phyloP scores from a whole-genome alignment of 1,140 invertebrate species.

The Papilio machaon region DNA sequence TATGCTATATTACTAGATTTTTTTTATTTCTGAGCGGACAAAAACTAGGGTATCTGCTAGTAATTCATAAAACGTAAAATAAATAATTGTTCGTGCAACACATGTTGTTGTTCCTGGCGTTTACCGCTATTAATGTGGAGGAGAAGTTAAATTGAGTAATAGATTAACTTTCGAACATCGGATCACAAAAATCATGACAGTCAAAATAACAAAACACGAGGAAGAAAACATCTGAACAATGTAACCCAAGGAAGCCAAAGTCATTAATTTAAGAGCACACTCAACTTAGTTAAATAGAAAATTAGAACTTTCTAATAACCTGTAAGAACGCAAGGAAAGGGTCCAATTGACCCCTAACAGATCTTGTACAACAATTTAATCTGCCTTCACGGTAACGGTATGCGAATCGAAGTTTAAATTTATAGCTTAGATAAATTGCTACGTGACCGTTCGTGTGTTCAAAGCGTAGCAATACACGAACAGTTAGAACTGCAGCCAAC shows the following conservation, averaged over 20 bases:
- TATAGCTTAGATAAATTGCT: conserved; percentile 52
- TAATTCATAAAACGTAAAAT: no score
- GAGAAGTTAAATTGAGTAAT: no score
- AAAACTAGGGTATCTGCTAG: no score
- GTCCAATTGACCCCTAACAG: conserved; percentile 57
- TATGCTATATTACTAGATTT: no score
- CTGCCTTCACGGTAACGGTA: conserved; percentile 59
- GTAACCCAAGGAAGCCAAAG: not conserved
- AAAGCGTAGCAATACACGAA: conserved; percentile 32
- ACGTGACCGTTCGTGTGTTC: conserved; percentile 46
- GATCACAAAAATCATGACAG: no score
- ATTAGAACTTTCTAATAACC: conserved; percentile 59
- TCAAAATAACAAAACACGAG: not conserved
- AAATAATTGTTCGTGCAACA: no score
- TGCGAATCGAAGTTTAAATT: conserved; percentile 54
- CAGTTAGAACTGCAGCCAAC: conserved; percentile 9
- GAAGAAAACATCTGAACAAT: not conserved
- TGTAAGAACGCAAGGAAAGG: conserved; percentile 48
- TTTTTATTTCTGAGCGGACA: no score
- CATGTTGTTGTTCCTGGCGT: no score
- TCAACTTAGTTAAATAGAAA: conserved; percentile 27
- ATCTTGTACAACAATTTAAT: conserved; percentile 62
- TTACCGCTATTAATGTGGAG: no score
- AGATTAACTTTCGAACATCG: not conserved
- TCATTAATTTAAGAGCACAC: conserved; percentile 1